Base-by-base conservation (phyloP, 2,797 vertebrate genomes). In the Amblyraja radiata region DNA sequence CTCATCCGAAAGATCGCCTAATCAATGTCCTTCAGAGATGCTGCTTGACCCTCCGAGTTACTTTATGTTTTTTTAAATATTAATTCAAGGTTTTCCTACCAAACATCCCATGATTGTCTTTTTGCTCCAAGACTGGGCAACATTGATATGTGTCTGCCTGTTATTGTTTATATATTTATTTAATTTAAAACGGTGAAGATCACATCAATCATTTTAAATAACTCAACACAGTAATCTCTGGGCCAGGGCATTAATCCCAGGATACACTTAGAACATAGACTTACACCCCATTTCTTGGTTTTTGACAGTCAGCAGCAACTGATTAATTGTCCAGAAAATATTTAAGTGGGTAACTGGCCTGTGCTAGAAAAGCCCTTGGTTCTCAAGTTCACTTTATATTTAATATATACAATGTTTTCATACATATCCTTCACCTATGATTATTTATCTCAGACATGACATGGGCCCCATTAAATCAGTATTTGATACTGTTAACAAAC, bases 121-220 rank as follows among this genome's bases (percentile, higher is more conserved):
- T 88, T 65, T 25, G 65, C 61, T 32, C 2, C 32, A 71, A 5
- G 7, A 23, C 32, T 90, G 88, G 68, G 68, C 18, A 90, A 90
- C 14, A 39, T n/a, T 63, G 39, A 1, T 90, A 32, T 21, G 14
- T 9, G 68, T 32, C 32, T 21, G 63, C 10, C 78, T 80, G 2
- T 39, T 39, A 39, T 39, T 39, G 39, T n/a, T n/a, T n/a, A n/a
- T n/a, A n/a, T n/a, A n/a, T n/a, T n/a, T n/a, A n/a, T 36, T 68
- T 90, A 39, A 71, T 39, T 16, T 1, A 5, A 39, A 21, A 65
- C n/a, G 39, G 39, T 39, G 1, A 39, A 39, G 39, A 39, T 39
- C 39, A 39, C 39, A 39, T 90, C 36, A 71, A 39, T 90, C 36
- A 90, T 39, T 73, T 90, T 71, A 90, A 90, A 90, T 16, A 68